phyloP scores from a whole-genome alignment of 2,113 vertebrate genomes.

The Thryonomys swinderianus region DNA sequence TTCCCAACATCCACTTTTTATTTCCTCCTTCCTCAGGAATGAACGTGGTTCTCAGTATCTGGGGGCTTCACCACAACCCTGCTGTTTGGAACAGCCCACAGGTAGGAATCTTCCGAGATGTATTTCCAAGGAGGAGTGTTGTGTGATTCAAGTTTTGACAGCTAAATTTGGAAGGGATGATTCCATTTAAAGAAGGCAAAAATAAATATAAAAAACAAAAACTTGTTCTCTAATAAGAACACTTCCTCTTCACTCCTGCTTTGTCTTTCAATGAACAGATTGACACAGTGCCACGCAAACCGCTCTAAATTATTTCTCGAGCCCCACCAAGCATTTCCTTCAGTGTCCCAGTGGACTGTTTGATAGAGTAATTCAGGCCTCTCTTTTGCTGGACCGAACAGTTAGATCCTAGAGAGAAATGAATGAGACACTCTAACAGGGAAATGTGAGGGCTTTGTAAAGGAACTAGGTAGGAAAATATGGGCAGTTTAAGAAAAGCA shows the following conservation, averaged over 20 bases:
- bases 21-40: conserved; percentile 77
- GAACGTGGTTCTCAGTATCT: conserved; percentile 74
- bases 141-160: neutral
- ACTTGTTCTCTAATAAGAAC: neutral
- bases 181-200: neutral
- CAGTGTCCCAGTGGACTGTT: neutral
- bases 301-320: neutral
- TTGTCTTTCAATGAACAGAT: conserved; percentile 17
- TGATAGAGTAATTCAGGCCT: neutral
- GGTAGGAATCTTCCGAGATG: conserved; percentile 76
- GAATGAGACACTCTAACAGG: neutral
- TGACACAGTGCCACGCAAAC: neutral
- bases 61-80: conserved; percentile 84
- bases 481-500: neutral
- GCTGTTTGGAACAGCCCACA: conserved; percentile 85
- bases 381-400: neutral
- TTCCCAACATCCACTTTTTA: neutral
- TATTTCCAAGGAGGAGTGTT: neutral
- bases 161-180: neutral
- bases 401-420: neutral
- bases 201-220: neutral
- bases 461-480: neutral
- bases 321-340: neutral
- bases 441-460: neutral
- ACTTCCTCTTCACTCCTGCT: neutral